Conservation (phyloP, 2,797 vertebrate species). For the Gadopsis marmoratus region DNA sequence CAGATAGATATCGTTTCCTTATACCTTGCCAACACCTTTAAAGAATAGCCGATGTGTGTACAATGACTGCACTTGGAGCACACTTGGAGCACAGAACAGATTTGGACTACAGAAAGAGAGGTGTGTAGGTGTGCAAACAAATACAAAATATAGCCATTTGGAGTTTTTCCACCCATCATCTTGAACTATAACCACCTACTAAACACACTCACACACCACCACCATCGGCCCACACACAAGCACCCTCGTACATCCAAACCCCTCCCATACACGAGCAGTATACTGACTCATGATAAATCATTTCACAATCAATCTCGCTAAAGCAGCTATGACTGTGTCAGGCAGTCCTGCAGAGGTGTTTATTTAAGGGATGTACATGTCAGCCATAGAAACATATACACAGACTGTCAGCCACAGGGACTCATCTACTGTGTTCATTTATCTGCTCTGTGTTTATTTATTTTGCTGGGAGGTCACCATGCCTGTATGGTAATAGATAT, state of each 20-base stretch:
- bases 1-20: constrained; percentile 25
- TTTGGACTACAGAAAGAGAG: constrained; percentile 22
- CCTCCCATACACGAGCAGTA: constrained; percentile 6
- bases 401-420: background rate
- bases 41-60: constrained; percentile 9
- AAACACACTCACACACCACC: constrained; percentile 32
- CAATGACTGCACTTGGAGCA: constrained; percentile 21
- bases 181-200: constrained; percentile 43
- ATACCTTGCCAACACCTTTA: background rate
- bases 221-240: constrained; percentile 20
- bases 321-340: constrained; percentile 42
- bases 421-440: constrained; percentile 22
- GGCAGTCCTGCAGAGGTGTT: constrained; percentile 32
- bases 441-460: background rate
- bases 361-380: constrained; percentile 43
- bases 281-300: constrained; percentile 51
- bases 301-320: constrained; percentile 30
- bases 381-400: constrained; percentile 29
- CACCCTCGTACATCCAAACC: constrained; percentile 17
- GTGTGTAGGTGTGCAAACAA: constrained; percentile 47
- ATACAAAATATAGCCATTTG: constrained; percentile 35
- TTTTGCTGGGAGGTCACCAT: background rate
- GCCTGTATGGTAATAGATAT: background rate
- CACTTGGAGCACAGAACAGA: constrained; percentile 37
- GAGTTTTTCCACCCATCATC: constrained; percentile 49